phyloP scores from a whole-genome alignment of 2,888 invertebrate genomes.

The Trilocha varians region DNA sequence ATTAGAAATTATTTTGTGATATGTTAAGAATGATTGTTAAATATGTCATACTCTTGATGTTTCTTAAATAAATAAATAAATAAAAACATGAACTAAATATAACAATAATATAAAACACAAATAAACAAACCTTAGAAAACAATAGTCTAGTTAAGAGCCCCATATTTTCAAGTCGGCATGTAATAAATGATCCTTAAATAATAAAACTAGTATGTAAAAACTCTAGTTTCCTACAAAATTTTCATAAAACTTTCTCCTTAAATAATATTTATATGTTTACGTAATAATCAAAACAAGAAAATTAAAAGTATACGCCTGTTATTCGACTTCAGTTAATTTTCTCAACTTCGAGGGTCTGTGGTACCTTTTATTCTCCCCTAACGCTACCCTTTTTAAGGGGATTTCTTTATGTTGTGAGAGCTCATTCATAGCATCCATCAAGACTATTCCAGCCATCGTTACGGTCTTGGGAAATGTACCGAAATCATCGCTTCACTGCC shows the following conservation, averaged over 20 bases:
- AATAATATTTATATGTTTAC: background rate
- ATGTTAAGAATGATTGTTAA: no score
- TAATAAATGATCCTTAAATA: no score
- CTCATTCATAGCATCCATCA: conserved; percentile 78
- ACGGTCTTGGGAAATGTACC: conserved; percentile 76
- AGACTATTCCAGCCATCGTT: conserved; percentile 77
- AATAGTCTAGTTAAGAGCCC: no score
- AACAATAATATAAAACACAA: no score
- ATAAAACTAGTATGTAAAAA: no score
- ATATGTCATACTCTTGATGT: no score
- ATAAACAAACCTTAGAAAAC: no score
- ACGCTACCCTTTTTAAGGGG: conserved; percentile 72
- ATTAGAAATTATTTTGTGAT: no score
- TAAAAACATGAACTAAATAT: no score
- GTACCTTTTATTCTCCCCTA: conserved; percentile 50
- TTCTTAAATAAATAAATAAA: no score
- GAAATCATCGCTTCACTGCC: conserved; percentile 71
- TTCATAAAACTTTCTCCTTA: background rate
- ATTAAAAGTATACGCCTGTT: conserved; percentile 2
- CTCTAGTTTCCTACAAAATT: no score
- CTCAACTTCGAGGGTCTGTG: conserved; percentile 28
- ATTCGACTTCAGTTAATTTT: conserved; percentile 24
- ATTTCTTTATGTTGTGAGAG: conserved; percentile 75
- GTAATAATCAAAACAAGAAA: conserved; percentile 5
- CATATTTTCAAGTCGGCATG: no score